Evolutionary conservation across 2,888 invertebrate genomes (phyloP).

Genomic region (Idaea aversata): DNA sequence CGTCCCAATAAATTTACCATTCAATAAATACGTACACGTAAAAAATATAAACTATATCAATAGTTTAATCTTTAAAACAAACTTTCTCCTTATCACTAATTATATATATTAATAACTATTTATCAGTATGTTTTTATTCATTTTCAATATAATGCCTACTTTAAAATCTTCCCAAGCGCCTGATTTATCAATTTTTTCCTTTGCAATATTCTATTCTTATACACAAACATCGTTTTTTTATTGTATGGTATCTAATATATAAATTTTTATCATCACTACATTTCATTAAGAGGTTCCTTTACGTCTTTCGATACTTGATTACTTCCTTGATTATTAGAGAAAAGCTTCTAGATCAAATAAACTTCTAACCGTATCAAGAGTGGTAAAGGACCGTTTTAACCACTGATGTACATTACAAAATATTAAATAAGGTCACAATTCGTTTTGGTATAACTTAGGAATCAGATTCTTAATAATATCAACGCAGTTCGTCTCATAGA

Average conservation of each 20-base stretch:
- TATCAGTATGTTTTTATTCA: conserved; percentile 77
- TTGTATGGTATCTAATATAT: conserved; percentile 62
- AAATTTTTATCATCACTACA: conserved; percentile 63
- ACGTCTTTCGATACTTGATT: conserved; percentile 12
- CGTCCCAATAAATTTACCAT: conserved; percentile 79
- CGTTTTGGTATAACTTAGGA: conserved; percentile 45
- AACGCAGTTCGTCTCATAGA: conserved; percentile 24
- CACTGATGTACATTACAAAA: conserved; percentile 36
- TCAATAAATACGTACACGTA: conserved; percentile 81
- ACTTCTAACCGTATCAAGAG: not conserved
- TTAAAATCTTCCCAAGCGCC: conserved; percentile 79
- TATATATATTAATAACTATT: conserved; percentile 81
- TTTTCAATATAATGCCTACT: conserved; percentile 78
- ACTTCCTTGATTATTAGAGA: not conserved
- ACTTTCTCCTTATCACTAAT: conserved; percentile 72
- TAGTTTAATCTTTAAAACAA: conserved; percentile 81
- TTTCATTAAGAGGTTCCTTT: conserved; percentile 43
- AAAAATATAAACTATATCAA: conserved; percentile 81
- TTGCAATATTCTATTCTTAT: conserved; percentile 67
- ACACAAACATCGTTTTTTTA: conserved; percentile 57
- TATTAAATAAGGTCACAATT: conserved; percentile 53
- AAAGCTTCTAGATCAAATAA: not conserved
- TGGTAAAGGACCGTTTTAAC: not conserved
- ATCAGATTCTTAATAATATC: conserved; percentile 57
- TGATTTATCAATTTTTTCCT: conserved; percentile 55